A percentile compares a stretch with the other conserved stretches of the same genome.
Evolutionary conservation across 2,797 vertebrate species (phyloP).

Genomic region (Pipistrellus nathusii): DNA sequence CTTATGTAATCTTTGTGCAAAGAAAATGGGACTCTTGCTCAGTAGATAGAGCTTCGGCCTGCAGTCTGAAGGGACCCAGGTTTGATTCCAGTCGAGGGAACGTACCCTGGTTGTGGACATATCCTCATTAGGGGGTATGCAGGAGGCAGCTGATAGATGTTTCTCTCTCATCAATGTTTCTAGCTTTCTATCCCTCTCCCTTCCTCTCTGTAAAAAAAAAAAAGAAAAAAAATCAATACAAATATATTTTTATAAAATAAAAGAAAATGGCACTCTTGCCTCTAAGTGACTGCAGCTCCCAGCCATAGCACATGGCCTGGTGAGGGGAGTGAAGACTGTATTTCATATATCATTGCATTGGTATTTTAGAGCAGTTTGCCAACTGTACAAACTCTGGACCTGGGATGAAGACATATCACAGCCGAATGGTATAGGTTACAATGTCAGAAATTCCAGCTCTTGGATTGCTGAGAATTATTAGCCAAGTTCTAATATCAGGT

Average conservation of each 20-base stretch:
- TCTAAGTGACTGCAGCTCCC: not conserved
- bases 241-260: too few relatives aligned
- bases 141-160: too few relatives aligned
- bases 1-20: not conserved
- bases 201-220: too few relatives aligned
- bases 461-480: too few relatives aligned
- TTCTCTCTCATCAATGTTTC: too few relatives aligned
- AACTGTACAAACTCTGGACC: not conserved
- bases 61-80: too few relatives aligned
- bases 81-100: too few relatives aligned
- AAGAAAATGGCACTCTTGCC: not conserved
- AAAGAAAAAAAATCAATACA: too few relatives aligned
- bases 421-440: not conserved
- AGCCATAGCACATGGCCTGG: accelerated
- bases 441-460: not conserved
- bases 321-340: accelerated
- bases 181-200: too few relatives aligned
- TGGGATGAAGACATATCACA: not conserved
- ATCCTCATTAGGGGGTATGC: too few relatives aligned
- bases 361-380: not conserved
- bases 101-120: too few relatives aligned
- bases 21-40: not conserved
- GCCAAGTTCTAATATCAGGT: not conserved
- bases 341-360: not conserved
- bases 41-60: too few relatives aligned